These are phyloP conservation scores for Spisula solida DNA, from an alignment of 2,888 invertebrate species.

Conservation along the genomic window DNA sequence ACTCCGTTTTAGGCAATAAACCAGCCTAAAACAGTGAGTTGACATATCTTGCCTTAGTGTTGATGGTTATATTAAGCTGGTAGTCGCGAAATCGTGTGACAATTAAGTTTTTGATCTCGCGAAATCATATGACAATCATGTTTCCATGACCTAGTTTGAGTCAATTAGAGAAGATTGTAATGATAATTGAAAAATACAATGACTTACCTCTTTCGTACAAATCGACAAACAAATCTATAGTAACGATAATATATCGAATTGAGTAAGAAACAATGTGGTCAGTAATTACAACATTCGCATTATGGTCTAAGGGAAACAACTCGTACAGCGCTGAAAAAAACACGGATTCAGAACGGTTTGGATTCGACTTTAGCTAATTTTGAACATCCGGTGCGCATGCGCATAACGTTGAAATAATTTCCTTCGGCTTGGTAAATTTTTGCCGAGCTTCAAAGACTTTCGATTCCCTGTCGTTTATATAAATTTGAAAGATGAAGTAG, in stretches of 20 bases:
- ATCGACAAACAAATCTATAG: not conserved
- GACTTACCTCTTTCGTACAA: not conserved
- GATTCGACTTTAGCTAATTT: not conserved
- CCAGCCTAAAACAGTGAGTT: too few relatives aligned
- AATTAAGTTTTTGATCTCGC: not conserved
- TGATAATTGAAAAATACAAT: not conserved
- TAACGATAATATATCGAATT: not conserved
- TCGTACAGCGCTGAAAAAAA: not conserved
- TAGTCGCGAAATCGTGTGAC: conserved; percentile 10
- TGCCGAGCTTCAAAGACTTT: not conserved
- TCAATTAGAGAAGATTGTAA: not conserved
- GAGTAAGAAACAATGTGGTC: not conserved
- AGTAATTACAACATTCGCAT: not conserved
- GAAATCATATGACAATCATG: conserved; percentile 10
- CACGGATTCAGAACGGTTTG: conserved; percentile 4
- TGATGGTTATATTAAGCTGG: too few relatives aligned
- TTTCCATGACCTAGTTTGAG: not conserved
- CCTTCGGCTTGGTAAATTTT: not conserved
- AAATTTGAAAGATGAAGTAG: not conserved
- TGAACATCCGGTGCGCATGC: conserved; percentile 24
- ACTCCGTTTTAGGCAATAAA: too few relatives aligned
- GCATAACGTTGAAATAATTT: conserved; percentile 25
- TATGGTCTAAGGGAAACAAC: too few relatives aligned
- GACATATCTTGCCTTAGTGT: too few relatives aligned
- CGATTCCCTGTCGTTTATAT: not conserved